Percentiles rank a stretch among this genome's conserved stretches.
Evolutionary conservation across 2,797 vertebrate species (phyloP).

Genomic region (Lacerta agilis): DNA sequence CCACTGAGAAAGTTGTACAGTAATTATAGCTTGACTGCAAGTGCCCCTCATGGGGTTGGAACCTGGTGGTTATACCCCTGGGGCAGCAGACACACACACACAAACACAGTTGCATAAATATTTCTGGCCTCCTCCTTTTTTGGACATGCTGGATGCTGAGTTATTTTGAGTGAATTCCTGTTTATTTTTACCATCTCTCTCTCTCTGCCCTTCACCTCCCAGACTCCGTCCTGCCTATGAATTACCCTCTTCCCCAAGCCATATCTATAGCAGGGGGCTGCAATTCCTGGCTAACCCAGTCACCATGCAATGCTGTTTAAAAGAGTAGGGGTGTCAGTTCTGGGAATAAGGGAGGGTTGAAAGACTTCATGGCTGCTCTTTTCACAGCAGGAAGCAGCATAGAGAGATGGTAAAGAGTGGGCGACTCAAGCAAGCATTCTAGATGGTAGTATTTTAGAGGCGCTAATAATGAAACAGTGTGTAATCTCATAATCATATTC

Average conservation of each 20-base stretch:
- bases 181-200: slow-evolving; percentile 80
- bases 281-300: slow-evolving; percentile 3
- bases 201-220: slow-evolving; percentile 32
- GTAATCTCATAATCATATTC: not conserved
- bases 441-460: not conserved
- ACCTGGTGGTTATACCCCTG: not conserved
- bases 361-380: not conserved
- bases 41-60: not conserved
- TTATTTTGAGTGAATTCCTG: slow-evolving; percentile 82
- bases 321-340: not conserved
- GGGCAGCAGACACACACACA: not conserved
- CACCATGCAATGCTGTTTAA: not conserved
- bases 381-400: not conserved
- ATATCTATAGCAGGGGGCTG: slow-evolving; percentile 12
- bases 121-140: slow-evolving; percentile 73
- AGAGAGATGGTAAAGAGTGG: not conserved
- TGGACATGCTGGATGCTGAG: slow-evolving; percentile 75
- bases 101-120: not conserved
- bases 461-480: not conserved
- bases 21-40: not conserved
- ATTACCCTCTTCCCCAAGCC: slow-evolving; percentile 50
- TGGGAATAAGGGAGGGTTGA: no score
- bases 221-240: slow-evolving; percentile 40
- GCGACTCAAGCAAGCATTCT: not conserved
- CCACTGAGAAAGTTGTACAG: not conserved